phyloP scores from a whole-genome alignment of 2,888 invertebrate genomes.

The Hymenopus coronatus region DNA sequence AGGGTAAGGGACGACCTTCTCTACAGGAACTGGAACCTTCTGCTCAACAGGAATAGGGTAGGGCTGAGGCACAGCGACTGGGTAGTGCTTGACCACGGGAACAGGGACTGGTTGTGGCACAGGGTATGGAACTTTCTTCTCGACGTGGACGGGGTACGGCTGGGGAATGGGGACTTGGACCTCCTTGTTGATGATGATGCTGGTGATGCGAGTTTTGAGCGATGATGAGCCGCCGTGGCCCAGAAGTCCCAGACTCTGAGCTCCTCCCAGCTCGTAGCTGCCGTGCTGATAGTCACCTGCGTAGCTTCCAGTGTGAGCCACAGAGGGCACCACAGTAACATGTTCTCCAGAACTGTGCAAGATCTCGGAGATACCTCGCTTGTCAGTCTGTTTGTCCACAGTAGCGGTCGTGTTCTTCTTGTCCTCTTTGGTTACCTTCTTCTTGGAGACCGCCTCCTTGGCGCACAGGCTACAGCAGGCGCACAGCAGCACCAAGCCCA shows the following conservation, averaged over 20 bases:
- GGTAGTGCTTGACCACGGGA: constrained; percentile 66
- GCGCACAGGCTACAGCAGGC: not conserved
- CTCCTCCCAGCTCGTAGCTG: not conserved
- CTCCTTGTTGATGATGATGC: constrained; percentile 29
- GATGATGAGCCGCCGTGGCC: constrained; percentile 17
- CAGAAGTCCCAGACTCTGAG: not conserved
- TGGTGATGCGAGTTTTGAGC: constrained; percentile 24
- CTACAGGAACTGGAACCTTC: constrained; percentile 49
- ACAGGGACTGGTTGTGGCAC: constrained; percentile 55
- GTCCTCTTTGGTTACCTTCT: not conserved
- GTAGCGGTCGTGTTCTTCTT: not conserved
- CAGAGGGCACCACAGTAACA: no score
- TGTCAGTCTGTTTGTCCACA: not conserved
- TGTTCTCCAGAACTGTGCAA: not conserved
- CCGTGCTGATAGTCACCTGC: not conserved
- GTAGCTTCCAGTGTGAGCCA: not conserved
- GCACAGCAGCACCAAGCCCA: not conserved
- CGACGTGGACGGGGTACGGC: constrained; percentile 43
- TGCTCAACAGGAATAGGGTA: constrained; percentile 37
- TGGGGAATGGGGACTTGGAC: constrained; percentile 40
- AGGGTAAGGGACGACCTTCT: constrained; percentile 26
- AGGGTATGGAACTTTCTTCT: constrained; percentile 43
- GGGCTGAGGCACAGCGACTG: constrained; percentile 50
- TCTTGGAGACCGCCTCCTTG: not conserved
- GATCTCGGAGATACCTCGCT: not conserved